Evolutionary conservation across 2,888 invertebrate genomes (phyloP), one percentile per base, ranked within the genome.

Genomic region (Matsumyia berberina): DNA sequence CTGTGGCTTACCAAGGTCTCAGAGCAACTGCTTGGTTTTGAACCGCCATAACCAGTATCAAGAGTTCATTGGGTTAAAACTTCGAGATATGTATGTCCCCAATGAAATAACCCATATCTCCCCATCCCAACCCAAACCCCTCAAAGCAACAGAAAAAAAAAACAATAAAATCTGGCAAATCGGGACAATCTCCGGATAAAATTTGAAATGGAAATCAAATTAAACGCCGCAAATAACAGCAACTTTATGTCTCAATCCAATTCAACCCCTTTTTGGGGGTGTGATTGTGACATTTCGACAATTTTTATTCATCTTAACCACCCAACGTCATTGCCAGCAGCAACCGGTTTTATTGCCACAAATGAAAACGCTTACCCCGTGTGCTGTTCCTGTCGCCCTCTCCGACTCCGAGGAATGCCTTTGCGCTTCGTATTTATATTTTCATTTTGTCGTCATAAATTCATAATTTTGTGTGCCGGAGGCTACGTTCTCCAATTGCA

Each of bases 161-260:
- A n/a, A n/a, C 24, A 19, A 1, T 19, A 4, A 49, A 49, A 24
- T 24, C 19, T 24, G 11, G n/a, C 19, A 49, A 49, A 49, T 49
- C 46, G 46, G 19, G 19, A 49, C 46, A 24, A 49, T 24, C 19
- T 19, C 24, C 46, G 42, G n/a, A 42, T 49, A 8, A 8, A 2
- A n/a, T 6, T 19, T 24, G 5, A 49, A 49, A 49, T 19, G 9
- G 24, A 24, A 1, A 24, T n/a, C 9, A 49, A 46, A 46, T 46
- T 17, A 46, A 46, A 60, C 17, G 12, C 60, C 42, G 15, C 42
- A 15, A 44, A 31, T 31, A 46, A 44, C 31, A 62, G 17, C 31
- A 31, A 17, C 31, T 62, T 46, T 62, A 46, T 33, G 31, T 60
- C 58, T 60, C 39, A 60, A 60, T 60, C 39, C 29, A 42, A 60